phyloP scores from a whole-genome alignment of 2,797 vertebrate species.

The Neoniphon sammara region DNA sequence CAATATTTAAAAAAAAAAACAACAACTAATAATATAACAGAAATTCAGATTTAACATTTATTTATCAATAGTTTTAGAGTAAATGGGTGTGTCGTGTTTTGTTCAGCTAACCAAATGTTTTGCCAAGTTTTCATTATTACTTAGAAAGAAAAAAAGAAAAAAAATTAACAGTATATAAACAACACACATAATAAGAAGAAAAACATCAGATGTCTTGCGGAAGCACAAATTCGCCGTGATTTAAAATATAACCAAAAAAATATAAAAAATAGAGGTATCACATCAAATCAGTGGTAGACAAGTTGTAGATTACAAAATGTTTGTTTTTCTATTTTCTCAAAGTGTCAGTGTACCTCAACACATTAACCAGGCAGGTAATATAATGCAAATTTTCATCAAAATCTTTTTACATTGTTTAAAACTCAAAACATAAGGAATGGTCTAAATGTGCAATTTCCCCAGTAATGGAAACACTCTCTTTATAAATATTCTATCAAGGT shows the following conservation, averaged over 20 bases:
- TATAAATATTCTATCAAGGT: background rate
- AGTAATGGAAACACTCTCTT: background rate
- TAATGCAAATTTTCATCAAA: conserved; percentile 8
- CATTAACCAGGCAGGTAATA: background rate
- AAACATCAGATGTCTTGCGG: background rate
- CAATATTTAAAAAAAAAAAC: background rate
- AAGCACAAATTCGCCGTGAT: background rate
- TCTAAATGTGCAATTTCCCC: too few relatives aligned
- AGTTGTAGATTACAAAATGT: too few relatives aligned
- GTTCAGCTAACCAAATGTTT: background rate
- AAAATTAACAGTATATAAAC: background rate
- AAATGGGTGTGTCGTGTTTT: background rate
- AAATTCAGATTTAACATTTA: background rate
- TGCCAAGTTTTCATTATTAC: background rate
- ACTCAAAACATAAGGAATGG: too few relatives aligned
- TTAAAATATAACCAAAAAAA: conserved; percentile 9
- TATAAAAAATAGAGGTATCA: background rate
- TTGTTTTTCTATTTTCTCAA: too few relatives aligned
- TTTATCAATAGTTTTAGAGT: background rate
- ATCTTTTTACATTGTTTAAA: background rate
- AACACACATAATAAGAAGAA: conserved; percentile 23
- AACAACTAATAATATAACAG: background rate
- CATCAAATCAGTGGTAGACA: background rate
- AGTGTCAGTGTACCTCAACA: too few relatives aligned
- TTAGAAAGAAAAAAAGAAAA: background rate